phyloP scores from a whole-genome alignment of 2,113 vertebrate species.

The Cryptotis parvus region DNA sequence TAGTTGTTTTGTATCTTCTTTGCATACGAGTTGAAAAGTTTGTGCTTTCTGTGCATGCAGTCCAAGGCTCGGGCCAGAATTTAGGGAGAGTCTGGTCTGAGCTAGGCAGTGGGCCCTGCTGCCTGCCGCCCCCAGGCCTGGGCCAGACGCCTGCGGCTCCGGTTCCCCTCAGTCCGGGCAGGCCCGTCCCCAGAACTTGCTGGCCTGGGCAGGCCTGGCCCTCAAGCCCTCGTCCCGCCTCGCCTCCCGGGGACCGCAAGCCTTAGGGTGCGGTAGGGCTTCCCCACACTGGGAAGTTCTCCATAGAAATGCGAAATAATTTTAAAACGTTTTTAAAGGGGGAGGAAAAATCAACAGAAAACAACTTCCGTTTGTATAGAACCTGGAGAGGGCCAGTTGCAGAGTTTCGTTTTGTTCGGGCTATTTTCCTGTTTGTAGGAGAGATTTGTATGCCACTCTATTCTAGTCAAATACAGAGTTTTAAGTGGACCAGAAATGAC shows the following conservation, averaged over 20 bases:
- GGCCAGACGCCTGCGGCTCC: conserved; percentile 70
- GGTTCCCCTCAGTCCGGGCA: conserved; percentile 64
- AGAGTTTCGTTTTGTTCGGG: neutral
- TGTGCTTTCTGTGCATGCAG: conserved; percentile 88
- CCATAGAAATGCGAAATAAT: conserved; percentile 83
- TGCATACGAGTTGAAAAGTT: conserved; percentile 84
- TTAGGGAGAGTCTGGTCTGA: conserved; percentile 73
- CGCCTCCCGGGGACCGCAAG: conserved; percentile 1
- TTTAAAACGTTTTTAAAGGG: conserved; percentile 80
- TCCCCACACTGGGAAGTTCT: conserved; percentile 75
- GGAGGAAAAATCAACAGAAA: conserved; percentile 68
- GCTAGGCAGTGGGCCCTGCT: no score
- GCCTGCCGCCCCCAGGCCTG: conserved; percentile 34
- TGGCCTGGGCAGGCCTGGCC: conserved; percentile 20
- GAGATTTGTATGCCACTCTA: conserved; percentile 82
- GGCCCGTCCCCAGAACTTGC: conserved; percentile 71
- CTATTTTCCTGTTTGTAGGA: conserved; percentile 58
- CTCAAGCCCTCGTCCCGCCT: conserved; percentile 56
- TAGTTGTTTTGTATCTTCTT: conserved; percentile 89
- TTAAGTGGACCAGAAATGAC: conserved; percentile 82
- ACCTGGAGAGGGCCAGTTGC: conserved; percentile 73
- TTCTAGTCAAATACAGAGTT: conserved; percentile 79
- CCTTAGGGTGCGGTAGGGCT: conserved; percentile 63
- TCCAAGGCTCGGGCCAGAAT: conserved; percentile 85
- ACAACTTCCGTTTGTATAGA: conserved; percentile 81